These are phyloP conservation scores for Epinephelus moara DNA, from an alignment of 2,113 vertebrate species.

Conservation along the genomic window DNA sequence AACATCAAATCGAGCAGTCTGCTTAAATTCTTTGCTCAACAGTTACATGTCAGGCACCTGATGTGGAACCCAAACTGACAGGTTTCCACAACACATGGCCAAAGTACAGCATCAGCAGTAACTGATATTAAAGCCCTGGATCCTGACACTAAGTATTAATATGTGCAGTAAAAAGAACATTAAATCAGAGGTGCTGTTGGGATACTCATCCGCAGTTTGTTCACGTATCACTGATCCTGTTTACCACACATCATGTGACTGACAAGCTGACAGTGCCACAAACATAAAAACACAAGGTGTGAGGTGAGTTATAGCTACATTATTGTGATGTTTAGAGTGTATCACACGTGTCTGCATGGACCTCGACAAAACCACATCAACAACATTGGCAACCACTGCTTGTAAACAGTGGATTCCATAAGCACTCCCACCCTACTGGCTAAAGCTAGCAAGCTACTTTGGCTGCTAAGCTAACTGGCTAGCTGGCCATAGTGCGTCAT, in stretches of 20 bases:
- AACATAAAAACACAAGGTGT: not conserved
- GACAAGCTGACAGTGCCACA: not conserved
- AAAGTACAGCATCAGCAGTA: too few species aligned
- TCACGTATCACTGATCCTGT: too few species aligned
- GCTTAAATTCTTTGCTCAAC: too few species aligned
- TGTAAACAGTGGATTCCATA: constrained; percentile 29
- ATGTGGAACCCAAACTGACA: too few species aligned
- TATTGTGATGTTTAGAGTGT: not conserved
- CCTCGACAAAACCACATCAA: not conserved
- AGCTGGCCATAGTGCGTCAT: not conserved
- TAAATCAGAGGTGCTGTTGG: too few species aligned
- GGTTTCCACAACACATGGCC: too few species aligned
- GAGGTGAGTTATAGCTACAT: rapidly evolving
- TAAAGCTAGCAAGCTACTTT: constrained; percentile 16
- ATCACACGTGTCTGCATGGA: not conserved
- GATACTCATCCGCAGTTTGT: too few species aligned
- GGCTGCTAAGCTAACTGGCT: constrained; percentile 44
- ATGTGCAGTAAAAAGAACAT: too few species aligned
- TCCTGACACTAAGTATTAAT: too few species aligned
- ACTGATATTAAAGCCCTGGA: too few species aligned
- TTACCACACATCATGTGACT: not conserved
- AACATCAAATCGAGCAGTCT: too few species aligned
- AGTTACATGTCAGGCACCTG: too few species aligned
- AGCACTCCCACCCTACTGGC: constrained; percentile 21
- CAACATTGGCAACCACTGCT: not conserved